phyloP scores from a whole-genome alignment of 2,888 invertebrate species.

The Tetropium fuscum region DNA sequence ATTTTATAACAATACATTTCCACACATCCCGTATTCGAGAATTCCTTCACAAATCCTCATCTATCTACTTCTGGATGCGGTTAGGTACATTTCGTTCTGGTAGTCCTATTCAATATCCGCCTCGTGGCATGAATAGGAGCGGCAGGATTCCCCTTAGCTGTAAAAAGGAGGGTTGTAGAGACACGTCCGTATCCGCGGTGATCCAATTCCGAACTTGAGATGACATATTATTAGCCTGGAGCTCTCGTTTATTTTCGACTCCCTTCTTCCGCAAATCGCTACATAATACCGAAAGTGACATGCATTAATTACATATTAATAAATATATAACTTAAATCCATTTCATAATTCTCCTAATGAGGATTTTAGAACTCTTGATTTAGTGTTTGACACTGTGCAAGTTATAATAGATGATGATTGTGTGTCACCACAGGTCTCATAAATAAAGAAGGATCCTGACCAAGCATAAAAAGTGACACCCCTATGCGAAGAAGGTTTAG shows the following conservation, averaged over 20 bases:
- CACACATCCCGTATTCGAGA: too few relatives aligned
- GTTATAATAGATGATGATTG: too few relatives aligned
- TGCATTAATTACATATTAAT: too few relatives aligned
- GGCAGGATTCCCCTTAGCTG: constrained; percentile 31
- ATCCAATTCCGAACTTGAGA: constrained; percentile 27
- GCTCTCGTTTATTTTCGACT: constrained; percentile 2
- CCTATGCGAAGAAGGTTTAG: too few relatives aligned
- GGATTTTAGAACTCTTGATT: too few relatives aligned
- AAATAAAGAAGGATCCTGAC: too few relatives aligned
- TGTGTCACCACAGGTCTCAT: too few relatives aligned
- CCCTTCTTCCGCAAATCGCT: constrained; percentile 18
- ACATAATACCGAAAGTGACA: neutral
- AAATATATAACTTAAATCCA: too few relatives aligned
- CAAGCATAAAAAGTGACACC: too few relatives aligned
- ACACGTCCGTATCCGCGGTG: constrained; percentile 23
- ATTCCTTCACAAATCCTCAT: constrained; percentile 11
- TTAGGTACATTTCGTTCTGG: constrained; percentile 16
- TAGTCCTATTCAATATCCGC: constrained; percentile 42
- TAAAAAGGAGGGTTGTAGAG: constrained; percentile 1
- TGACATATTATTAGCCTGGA: constrained; percentile 26
- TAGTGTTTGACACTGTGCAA: too few relatives aligned
- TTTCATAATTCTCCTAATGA: too few relatives aligned
- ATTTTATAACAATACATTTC: too few relatives aligned
- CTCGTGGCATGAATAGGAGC: constrained; percentile 41
- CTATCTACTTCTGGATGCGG: constrained; percentile 20